Percentiles rank a stretch among this genome's conserved stretches.
These are phyloP conservation scores for Synergus gifuensis DNA, from an alignment of 2,888 invertebrate genomes.

Conservation along the genomic window DNA sequence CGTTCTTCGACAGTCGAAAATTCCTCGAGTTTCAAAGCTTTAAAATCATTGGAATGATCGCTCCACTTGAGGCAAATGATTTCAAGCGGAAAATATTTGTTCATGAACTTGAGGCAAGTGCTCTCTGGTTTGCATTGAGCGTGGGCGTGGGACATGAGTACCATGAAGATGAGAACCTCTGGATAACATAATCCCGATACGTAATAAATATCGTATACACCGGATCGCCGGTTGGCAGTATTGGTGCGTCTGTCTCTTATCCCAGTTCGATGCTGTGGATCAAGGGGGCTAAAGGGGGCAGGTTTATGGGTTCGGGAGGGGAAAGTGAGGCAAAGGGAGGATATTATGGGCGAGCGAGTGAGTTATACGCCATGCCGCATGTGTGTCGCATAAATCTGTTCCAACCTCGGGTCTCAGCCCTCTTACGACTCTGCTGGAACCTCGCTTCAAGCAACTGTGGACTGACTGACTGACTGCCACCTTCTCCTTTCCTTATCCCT, in stretches of 20 bases:
- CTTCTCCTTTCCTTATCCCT: constrained; percentile 46
- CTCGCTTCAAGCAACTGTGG: constrained; percentile 53
- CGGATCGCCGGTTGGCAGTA: constrained; percentile 58
- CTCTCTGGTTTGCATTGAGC: constrained; percentile 44
- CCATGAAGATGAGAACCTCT: constrained; percentile 55
- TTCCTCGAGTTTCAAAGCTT: background rate
- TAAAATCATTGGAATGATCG: too few relatives aligned
- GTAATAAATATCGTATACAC: constrained; percentile 71
- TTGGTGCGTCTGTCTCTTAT: constrained; percentile 71
- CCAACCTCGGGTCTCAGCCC: constrained; percentile 70
- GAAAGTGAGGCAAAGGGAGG: constrained; percentile 77
- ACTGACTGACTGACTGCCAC: constrained; percentile 62
- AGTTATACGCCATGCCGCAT: constrained; percentile 77
- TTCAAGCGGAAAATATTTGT: background rate
- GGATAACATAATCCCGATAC: constrained; percentile 72
- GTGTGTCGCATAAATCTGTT: constrained; percentile 77
- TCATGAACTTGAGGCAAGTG: constrained; percentile 22
- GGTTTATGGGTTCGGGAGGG: constrained; percentile 63
- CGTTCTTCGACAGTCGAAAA: background rate
- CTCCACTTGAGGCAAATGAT: background rate
- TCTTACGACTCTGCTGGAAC: constrained; percentile 63
- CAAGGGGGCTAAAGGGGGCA: constrained; percentile 45
- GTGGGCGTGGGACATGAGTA: constrained; percentile 43
- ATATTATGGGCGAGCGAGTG: constrained; percentile 77
- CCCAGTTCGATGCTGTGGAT: constrained; percentile 60